These are phyloP conservation scores for Scaptomyza graminum DNA, from an alignment of 1,140 invertebrate species.

Conservation along the genomic window DNA sequence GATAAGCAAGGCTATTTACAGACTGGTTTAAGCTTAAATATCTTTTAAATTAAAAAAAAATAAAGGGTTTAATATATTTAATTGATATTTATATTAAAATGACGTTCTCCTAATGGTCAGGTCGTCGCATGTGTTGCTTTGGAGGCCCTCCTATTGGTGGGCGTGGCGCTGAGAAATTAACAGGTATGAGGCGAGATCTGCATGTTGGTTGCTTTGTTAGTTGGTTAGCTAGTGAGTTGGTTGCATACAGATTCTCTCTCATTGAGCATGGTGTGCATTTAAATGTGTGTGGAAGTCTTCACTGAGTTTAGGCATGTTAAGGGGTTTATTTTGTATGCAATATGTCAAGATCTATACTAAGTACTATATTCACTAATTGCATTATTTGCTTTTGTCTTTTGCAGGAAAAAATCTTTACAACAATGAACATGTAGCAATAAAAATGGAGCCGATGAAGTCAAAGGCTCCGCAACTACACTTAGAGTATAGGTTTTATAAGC, in stretches of 20 bases:
- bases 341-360: background rate
- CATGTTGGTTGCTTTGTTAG: slow-evolving; percentile 40
- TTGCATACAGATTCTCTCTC: slow-evolving; percentile 1
- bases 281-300: slow-evolving; percentile 11
- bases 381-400: slow-evolving; percentile 84
- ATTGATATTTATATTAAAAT: slow-evolving; percentile 5
- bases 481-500: slow-evolving; percentile 99
- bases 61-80: too few relatives aligned
- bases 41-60: background rate
- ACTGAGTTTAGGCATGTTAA: slow-evolving; percentile 27
- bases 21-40: too few relatives aligned
- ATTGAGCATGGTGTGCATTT: slow-evolving; percentile 47
- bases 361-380: background rate
- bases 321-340: slow-evolving; percentile 11
- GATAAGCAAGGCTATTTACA: too few relatives aligned
- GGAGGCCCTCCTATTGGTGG: slow-evolving; percentile 51
- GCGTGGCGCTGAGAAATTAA: slow-evolving; percentile 49
- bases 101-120: slow-evolving; percentile 37
- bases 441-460: slow-evolving; percentile 99
- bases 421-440: slow-evolving; percentile 99
- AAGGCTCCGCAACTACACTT: slow-evolving; percentile 99
- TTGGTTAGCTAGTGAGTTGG: slow-evolving; percentile 18
- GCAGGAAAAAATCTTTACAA: slow-evolving; percentile 99
- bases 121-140: slow-evolving; percentile 79
- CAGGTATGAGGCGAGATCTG: slow-evolving; percentile 59